A percentile compares a stretch with the other conserved stretches of the same genome.
These are phyloP conservation scores for Meloidogyne floridensis DNA, from an alignment of 1,140 invertebrate species.

Conservation along the genomic window DNA sequence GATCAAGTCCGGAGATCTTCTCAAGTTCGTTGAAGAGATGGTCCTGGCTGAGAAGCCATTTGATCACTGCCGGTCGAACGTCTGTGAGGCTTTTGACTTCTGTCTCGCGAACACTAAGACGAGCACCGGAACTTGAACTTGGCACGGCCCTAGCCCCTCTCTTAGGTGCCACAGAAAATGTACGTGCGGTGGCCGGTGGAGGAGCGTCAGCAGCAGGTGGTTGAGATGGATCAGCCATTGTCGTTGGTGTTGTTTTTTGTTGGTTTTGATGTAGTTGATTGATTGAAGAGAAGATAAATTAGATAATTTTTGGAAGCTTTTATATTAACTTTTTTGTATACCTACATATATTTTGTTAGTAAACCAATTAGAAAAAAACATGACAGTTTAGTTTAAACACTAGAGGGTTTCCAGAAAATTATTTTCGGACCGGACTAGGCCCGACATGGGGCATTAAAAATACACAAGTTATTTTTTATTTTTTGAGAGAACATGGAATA, in stretches of 20 bases:
- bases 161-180: neutral
- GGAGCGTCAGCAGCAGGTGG: neutral
- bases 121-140: constrained; percentile 9
- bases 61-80: neutral
- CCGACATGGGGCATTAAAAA: no score
- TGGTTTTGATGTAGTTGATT: neutral
- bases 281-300: neutral
- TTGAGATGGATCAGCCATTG: neutral
- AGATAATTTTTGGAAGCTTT: no score
- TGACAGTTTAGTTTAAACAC: no score
- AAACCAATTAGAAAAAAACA: no score
- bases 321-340: no score
- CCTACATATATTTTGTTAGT: no score
- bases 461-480: no score
- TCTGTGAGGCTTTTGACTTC: constrained; percentile 18
- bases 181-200: neutral
- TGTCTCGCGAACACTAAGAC: constrained; percentile 10
- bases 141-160: neutral
- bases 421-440: no score
- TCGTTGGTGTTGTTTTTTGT: neutral
- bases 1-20: constrained; percentile 1
- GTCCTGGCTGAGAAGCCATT: neutral
- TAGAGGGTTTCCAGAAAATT: no score
- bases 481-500: no score
- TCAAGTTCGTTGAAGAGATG: constrained; percentile 11